Percentiles rank a stretch among this genome's conserved stretches.
Evolutionary conservation across 2,888 invertebrate genomes (phyloP).

Genomic region (Spicauda simplicius): DNA sequence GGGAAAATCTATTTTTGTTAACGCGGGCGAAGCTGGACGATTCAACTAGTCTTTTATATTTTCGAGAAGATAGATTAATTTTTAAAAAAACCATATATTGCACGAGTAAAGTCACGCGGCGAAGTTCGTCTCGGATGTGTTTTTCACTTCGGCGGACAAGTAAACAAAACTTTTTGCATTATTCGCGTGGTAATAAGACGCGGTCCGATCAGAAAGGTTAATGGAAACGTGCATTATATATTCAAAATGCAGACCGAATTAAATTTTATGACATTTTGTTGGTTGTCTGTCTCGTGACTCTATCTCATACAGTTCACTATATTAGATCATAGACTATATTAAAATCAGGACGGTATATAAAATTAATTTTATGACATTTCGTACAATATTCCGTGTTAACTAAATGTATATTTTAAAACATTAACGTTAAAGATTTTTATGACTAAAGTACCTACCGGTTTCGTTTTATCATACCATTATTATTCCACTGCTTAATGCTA

Average conservation of each 20-base stretch:
- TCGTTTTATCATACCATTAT: no score
- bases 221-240: constrained; percentile 22
- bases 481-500: no score
- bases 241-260: constrained; percentile 30
- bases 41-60: no score
- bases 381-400: not conserved
- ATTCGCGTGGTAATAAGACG: constrained; percentile 45
- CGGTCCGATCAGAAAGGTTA: constrained; percentile 40
- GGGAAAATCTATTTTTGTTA: no score
- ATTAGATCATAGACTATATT: not conserved
- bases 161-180: constrained; percentile 47
- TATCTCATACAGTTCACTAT: constrained; percentile 5
- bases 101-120: not conserved
- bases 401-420: no score
- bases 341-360: not conserved
- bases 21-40: no score
- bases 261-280: constrained; percentile 25
- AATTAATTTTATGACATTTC: not conserved
- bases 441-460: no score
- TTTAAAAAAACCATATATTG: no score
- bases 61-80: no score
- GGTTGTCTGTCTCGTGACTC: constrained; percentile 11
- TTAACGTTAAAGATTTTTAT: no score
- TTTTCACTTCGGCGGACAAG: constrained; percentile 51
- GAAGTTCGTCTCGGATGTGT: constrained; percentile 39